Base-by-base conservation (phyloP, 1,140 invertebrate species). In the Saccostrea echinata region DNA sequence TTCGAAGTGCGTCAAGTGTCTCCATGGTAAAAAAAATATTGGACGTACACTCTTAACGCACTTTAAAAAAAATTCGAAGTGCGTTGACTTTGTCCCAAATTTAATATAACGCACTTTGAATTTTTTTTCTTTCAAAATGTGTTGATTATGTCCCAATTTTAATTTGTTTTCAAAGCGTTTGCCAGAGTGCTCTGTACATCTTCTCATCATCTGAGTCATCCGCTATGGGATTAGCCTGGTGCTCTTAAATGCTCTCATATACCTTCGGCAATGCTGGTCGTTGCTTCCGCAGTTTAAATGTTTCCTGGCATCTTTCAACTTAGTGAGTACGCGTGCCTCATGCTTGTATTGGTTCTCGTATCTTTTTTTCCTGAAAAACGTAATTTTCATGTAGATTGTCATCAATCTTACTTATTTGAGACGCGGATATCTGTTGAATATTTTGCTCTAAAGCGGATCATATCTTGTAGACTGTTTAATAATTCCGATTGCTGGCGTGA, bases 311-410 rank as follows among this genome's bases (percentile, higher is more conserved):
- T 88, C 83, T 30, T 81, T 85, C 53, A 88, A 51, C 35, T 88
- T 85, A 0, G 11, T 16, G 24, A 88, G 24, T 24, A 88, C 71
- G 21, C 80, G 84, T 16, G 43, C 52, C 2, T 84, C 24, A 30
- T 88, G 86, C 57, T 76, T 84, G 64, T 84, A 88, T 13, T 84
- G 86, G 16, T 84, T 81, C 35, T 88, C 86, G 30, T 88, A 84
- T 21, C 82, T 83, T 35, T 81, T 76, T 9, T 83, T 33, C 30
- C 51, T n/a, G 21, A 61, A 88, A 88, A 2, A 27, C 52, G 35
- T 71, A 88, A 21, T 35, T 35, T 13, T 84, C 82, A 9, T 21
- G 6, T 3, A 88, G 12, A 35, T 13, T 88, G 13, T 84, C 61
- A 27, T 84, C 82, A 8, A 84, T 84, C 76, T 76, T 84, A 3